These are phyloP conservation scores for Tachysurus fulvidraco DNA, from an alignment of 2,113 vertebrate species.

Conservation along the genomic window DNA sequence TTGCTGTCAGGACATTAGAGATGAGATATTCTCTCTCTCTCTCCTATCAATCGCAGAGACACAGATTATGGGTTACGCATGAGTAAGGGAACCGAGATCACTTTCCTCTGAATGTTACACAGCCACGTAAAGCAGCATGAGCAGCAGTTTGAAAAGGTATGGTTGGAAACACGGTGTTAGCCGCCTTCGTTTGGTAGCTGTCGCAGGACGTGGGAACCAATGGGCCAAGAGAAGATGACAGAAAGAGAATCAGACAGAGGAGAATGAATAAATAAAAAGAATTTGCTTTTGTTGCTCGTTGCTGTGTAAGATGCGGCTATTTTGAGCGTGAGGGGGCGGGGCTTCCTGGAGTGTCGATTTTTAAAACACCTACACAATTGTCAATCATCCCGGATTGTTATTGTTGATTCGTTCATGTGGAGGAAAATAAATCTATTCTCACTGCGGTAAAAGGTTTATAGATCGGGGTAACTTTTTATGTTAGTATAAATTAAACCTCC, in stretches of 20 bases:
- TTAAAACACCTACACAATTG: neutral
- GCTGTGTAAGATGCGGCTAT: neutral
- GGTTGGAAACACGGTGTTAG: too few species aligned
- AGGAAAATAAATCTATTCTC: neutral
- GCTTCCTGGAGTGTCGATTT: neutral
- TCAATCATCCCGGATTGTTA: neutral
- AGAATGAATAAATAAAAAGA: neutral
- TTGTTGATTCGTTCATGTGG: neutral
- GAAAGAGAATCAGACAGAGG: neutral
- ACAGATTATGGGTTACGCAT: neutral
- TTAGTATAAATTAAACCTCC: too few species aligned
- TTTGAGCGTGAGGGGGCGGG: neutral
- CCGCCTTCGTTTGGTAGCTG: too few species aligned
- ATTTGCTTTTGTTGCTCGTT: neutral
- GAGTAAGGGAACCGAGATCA: neutral
- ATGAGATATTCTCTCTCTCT: neutral
- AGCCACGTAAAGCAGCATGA: neutral
- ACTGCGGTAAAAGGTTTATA: neutral
- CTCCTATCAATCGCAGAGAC: neutral
- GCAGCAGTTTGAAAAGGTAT: neutral
- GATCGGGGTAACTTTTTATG: neutral
- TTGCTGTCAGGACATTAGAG: too few species aligned
- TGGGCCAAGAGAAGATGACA: too few species aligned
- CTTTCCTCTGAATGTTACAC: neutral
- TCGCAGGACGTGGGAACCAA: too few species aligned